These are phyloP conservation scores for Myotis findleyi DNA, from an alignment of 2,797 vertebrate species.

Conservation along the genomic window DNA sequence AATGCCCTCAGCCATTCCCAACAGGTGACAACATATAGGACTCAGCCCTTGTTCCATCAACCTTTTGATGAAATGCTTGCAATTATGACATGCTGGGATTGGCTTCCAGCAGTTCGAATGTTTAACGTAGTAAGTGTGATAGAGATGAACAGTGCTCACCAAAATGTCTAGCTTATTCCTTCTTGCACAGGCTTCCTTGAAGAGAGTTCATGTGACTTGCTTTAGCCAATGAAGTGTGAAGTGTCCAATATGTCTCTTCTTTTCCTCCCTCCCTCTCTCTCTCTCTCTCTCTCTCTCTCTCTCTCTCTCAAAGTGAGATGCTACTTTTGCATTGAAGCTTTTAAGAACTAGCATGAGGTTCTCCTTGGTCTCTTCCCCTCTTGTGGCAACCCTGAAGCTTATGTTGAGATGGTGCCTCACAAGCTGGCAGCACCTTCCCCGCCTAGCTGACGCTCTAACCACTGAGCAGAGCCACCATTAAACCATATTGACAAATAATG, in stretches of 20 bases:
- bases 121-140: not conserved
- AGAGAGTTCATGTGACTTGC: not conserved
- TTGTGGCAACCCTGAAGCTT: not conserved
- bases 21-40: no score
- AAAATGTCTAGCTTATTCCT: not conserved
- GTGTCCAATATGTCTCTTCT: no score
- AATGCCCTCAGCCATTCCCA: no score
- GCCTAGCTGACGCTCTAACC: not conserved
- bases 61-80: no score
- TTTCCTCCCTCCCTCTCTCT: no score
- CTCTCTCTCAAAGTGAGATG: not conserved
- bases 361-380: not conserved
- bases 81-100: no score
- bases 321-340: not conserved
- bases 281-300: no score
- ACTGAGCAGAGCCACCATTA: not conserved
- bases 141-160: not conserved
- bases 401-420: no score
- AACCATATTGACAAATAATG: not conserved
- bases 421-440: not conserved
- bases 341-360: not conserved
- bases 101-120: not conserved
- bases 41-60: no score
- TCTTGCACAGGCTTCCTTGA: not conserved
- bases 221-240: not conserved